These are phyloP conservation scores for Papilio demoleus DNA, from an alignment of 2,888 invertebrate genomes.

Conservation along the genomic window DNA sequence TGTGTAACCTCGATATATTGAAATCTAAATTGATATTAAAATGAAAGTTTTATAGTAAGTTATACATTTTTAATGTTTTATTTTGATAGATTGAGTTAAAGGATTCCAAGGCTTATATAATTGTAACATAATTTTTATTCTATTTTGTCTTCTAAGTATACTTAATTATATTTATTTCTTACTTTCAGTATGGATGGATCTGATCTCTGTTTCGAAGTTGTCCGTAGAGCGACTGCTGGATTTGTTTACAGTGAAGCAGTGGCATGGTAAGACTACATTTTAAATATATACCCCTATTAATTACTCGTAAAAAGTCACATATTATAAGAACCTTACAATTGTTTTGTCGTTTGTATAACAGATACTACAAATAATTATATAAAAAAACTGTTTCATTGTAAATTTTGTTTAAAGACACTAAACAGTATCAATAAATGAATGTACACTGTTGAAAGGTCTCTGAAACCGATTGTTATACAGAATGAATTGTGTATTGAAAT, in stretches of 20 bases:
- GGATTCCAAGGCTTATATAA: too few species aligned
- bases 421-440: neutral
- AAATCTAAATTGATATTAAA: neutral
- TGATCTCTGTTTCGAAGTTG: constrained; percentile 99
- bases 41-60: neutral
- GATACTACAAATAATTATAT: too few species aligned
- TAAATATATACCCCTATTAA: too few species aligned
- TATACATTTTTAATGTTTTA: neutral
- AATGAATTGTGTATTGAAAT: neutral
- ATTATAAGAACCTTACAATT: too few species aligned
- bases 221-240: constrained; percentile 96
- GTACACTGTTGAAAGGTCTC: neutral
- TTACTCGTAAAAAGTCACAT: too few species aligned
- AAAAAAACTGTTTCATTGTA: neutral
- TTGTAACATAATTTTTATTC: neutral
- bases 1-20: neutral
- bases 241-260: constrained; percentile 99
- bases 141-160: neutral
- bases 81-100: neutral
- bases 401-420: neutral
- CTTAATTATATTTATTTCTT: constrained; percentile 39
- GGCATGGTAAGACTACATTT: constrained; percentile 89
- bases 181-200: constrained; percentile 97
- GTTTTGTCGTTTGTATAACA: too few species aligned
- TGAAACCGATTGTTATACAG: constrained; percentile 3